Conservation (phyloP, 1,140 invertebrate genomes). For the Palaemon carinicauda region DNA sequence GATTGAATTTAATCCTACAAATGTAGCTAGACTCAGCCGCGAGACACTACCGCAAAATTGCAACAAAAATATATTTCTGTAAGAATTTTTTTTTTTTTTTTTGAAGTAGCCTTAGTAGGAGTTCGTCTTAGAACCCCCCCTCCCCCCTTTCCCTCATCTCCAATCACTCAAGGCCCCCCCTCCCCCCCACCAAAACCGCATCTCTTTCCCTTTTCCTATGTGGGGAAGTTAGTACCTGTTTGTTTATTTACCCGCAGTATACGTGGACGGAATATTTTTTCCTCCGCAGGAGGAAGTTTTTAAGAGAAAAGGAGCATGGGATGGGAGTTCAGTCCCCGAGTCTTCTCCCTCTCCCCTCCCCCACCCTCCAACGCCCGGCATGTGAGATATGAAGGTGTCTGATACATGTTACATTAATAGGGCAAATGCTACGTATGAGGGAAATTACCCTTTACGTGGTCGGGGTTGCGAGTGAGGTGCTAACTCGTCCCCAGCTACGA, state of each 20-base stretch:
- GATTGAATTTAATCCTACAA: conserved; percentile 60
- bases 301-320: neutral
- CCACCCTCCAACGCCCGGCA: too few relatives aligned
- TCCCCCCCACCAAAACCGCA: too few relatives aligned
- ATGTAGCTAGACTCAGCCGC: conserved; percentile 53
- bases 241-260: conserved; percentile 32
- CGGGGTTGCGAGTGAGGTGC: neutral
- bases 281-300: neutral
- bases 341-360: too few relatives aligned
- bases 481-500: too few relatives aligned
- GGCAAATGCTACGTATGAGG: neutral
- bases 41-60: conserved; percentile 49
- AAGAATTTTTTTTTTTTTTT: too few relatives aligned
- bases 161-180: too few relatives aligned
- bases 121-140: too few relatives aligned
- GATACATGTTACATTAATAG: neutral
- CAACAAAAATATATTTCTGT: conserved; percentile 52
- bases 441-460: neutral
- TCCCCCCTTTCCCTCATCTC: too few relatives aligned
- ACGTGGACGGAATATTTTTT: conserved; percentile 6
- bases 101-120: conserved; percentile 5
- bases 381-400: neutral
- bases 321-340: neutral
- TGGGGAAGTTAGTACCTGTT: conserved; percentile 37
- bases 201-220: neutral